These are phyloP conservation scores for Phalloptychus januarius DNA, from an alignment of 2,797 vertebrate species.

Conservation along the genomic window DNA sequence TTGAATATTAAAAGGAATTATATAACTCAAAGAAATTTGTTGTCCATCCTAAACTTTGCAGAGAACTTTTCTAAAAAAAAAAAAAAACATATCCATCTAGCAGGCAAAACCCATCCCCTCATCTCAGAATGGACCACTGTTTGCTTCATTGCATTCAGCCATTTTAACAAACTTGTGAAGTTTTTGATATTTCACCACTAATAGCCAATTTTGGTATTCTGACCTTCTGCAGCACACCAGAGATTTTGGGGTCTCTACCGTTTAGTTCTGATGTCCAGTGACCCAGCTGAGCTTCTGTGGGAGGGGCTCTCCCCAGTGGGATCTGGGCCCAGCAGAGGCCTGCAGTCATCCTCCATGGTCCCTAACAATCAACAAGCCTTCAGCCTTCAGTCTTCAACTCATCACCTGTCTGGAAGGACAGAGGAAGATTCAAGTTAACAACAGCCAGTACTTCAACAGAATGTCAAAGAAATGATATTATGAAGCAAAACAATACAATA, in stretches of 20 bases:
- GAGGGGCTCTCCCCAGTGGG: slow-evolving; percentile 59
- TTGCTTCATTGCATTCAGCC: too few species aligned
- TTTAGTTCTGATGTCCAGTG: slow-evolving; percentile 75
- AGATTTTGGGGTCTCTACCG: slow-evolving; percentile 64
- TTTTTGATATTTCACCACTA: background rate
- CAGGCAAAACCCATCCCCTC: background rate
- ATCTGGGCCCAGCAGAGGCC: slow-evolving; percentile 73
- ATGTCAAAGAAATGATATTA: background rate
- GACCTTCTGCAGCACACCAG: background rate
- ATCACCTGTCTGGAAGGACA: slow-evolving; percentile 63
- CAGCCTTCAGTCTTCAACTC: slow-evolving; percentile 16
- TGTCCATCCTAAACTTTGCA: background rate
- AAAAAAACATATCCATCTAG: background rate
- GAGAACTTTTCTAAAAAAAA: background rate
- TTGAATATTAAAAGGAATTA: background rate
- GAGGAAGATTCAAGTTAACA: background rate
- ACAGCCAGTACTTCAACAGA: background rate
- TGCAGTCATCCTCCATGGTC: slow-evolving; percentile 80
- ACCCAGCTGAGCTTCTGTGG: slow-evolving; percentile 69
- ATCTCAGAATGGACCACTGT: too few species aligned
- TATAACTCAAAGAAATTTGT: background rate
- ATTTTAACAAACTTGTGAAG: too few species aligned
- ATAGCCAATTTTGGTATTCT: background rate
- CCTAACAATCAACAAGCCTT: slow-evolving; percentile 24
- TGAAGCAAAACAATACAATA: background rate